Evolutionary conservation across 2,113 vertebrate genomes (phyloP), one percentile per base, ranked within the genome.

Genomic region (Clarias gariepinus): DNA sequence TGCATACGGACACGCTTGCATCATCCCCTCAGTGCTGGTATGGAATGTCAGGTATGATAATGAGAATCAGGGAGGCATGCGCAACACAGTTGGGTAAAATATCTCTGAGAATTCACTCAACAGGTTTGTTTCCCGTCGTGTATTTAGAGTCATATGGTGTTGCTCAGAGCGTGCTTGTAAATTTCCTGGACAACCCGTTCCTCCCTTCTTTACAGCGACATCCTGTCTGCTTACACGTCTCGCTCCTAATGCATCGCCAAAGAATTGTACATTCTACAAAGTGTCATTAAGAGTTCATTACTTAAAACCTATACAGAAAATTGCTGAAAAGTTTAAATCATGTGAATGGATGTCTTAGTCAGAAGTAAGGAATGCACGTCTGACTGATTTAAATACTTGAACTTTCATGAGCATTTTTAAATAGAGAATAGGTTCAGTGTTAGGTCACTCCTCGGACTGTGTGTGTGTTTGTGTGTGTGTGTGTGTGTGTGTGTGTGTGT

Each of bases 41-140:
- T 83, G 86, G 86, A 86, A 87, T 86, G 47, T 81, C 55, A 74
- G 69, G 64, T 64, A 80, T 84, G 73, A n/a, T 89, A 79, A 86
- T 85, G 71, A 84, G 71, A 57, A 81, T 3, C 41, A 79, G 52
- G 10, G 58, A 79, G 81, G 74, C 73, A 33, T 87, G 88, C 74
- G 80, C 21, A 15, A 47, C 13, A 23, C 23, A 15, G 10, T 25
- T 13, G 10, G 41, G 21, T 47, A 25, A 23, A 47, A 21, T 21
- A 33, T 74, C 9, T 74, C 36, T 47, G 3, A 19, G n/a, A 30
- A 28, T 3, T 61, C 30, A 81, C 57, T 61, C 30, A 15, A 10
- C n/a, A 25, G 57, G 28, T 41, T 66, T 18, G 28, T 25, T 33
- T 19, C 15, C 25, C 47, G 21, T 58, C 19, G 28, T 57, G n/a